Evolutionary conservation across 2,888 invertebrate genomes (phyloP), one percentile per base, ranked within the genome.

Genomic region (Brachyptera risi): DNA sequence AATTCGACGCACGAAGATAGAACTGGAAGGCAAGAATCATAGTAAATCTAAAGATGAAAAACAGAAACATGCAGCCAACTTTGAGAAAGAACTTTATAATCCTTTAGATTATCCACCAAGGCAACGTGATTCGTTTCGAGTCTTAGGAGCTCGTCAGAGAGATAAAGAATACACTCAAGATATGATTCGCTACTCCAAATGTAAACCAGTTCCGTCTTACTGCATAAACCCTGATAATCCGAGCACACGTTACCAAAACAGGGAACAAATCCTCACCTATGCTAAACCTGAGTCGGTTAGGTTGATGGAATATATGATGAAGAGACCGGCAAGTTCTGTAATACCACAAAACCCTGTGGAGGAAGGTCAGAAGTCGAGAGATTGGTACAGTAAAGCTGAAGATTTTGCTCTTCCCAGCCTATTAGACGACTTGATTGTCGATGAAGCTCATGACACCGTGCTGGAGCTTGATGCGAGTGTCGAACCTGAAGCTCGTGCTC

Each of bases 81-180:
- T 56, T 17, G 60, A 60, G 7, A 31, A 37, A 21, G 54, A 58
- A 23, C 23, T 62, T 5, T 65, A 50, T 37, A 60, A 60, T 11
- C 62, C 60, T 11, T 60, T 65, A 24, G 62, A 62, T 7, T 57
- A 44, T 40, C 60, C 64, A 13, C 42, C 64, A 11, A 54, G 44
- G 15, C 19, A 51, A 11, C 51, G 27, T 11, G 42, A 23, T n/a
- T 62, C 62, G 24, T 35, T 65, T 9, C 26, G 56, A 21, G 61
- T 57, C n/a, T 37, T 44, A 3, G 59, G 61, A 11, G 26, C 54
- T 15, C 17, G 49, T 5, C 58, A 60, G 44, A 35, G 49, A 40
- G 21, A 54, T n/a, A 58, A 60, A 17, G 50, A 60, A 40, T 65
- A 56, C 50, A 51, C 62, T 2, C 24, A 58, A 31, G 21, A 27